Evolutionary conservation across 2,888 invertebrate genomes (phyloP).

Genomic region (Acleris cristana): DNA sequence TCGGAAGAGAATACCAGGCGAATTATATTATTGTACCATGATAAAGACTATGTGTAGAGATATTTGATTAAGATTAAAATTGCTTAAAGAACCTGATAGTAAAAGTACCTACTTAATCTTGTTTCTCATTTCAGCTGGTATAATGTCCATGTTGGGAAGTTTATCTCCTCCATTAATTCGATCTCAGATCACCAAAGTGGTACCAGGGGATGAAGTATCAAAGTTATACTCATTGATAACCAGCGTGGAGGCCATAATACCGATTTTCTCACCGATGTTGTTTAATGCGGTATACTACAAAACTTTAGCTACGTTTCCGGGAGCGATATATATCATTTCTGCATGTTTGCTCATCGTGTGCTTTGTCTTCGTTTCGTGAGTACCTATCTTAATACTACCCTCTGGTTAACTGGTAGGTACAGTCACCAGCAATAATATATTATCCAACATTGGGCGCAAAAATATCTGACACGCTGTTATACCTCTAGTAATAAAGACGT

Average conservation of each 20-base stretch:
- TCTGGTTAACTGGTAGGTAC: too few species aligned
- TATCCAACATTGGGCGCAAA: too few species aligned
- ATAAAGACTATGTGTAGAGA: too few species aligned
- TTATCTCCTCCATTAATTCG: conserved; percentile 39
- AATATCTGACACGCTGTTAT: too few species aligned
- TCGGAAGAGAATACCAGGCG: too few species aligned
- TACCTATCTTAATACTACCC: conserved; percentile 8
- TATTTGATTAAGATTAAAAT: too few species aligned
- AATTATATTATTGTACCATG: too few species aligned
- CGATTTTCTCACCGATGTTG: conserved; percentile 39
- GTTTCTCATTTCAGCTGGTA: conserved; percentile 36
- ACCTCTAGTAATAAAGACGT: too few species aligned
- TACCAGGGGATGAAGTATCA: conserved; percentile 36
- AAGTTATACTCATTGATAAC: conserved; percentile 39
- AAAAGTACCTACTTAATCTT: neutral
- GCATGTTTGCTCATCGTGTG: conserved; percentile 34
- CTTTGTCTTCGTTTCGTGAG: conserved; percentile 38
- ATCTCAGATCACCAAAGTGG: conserved; percentile 40
- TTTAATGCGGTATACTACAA: conserved; percentile 37
- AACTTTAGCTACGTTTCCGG: conserved; percentile 36
- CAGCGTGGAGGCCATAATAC: conserved; percentile 36
- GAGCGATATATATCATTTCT: conserved; percentile 38
- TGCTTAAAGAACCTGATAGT: too few species aligned
- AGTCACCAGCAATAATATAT: too few species aligned
- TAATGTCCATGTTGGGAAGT: conserved; percentile 37